A percentile compares a stretch with the other conserved stretches of the same genome.
phyloP scores from a whole-genome alignment of 2,797 vertebrate genomes.

The Ficedula albicollis region DNA sequence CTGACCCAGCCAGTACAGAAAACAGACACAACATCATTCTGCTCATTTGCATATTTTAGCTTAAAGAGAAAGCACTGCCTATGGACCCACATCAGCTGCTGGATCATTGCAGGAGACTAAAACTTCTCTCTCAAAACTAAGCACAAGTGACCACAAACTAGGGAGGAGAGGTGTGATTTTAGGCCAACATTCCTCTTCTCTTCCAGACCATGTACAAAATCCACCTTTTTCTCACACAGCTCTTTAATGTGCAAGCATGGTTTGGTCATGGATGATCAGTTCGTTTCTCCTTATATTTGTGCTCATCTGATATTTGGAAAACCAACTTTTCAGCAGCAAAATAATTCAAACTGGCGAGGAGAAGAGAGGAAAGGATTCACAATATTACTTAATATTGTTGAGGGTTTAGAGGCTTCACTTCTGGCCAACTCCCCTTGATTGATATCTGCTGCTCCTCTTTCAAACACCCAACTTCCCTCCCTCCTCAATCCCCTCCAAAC shows the following conservation, averaged over 20 bases:
- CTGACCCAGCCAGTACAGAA: not conserved
- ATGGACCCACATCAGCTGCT: not conserved
- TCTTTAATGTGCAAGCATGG: not conserved
- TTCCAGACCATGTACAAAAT: not conserved
- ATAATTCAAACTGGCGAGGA: not conserved
- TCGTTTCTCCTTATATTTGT: not conserved
- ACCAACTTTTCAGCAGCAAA: not conserved
- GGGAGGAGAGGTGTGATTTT: not conserved
- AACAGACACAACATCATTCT: not conserved
- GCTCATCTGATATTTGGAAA: not conserved
- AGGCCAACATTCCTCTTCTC: not conserved
- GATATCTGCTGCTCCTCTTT: not conserved
- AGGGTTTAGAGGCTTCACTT: not conserved
- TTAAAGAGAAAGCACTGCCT: not conserved
- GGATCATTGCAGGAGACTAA: not conserved
- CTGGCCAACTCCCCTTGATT: not conserved
- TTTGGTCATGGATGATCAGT: not conserved
- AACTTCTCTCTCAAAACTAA: not conserved
- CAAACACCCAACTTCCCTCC: not conserved
- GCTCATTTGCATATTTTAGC: not conserved
- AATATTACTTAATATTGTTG: not conserved
- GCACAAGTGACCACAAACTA: not conserved
- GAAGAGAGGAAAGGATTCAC: not conserved
- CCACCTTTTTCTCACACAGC: not conserved
- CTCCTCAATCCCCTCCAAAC: not conserved